Conservation (phyloP, 2,888 invertebrate genomes). For the Holacanthella duospinosa region DNA sequence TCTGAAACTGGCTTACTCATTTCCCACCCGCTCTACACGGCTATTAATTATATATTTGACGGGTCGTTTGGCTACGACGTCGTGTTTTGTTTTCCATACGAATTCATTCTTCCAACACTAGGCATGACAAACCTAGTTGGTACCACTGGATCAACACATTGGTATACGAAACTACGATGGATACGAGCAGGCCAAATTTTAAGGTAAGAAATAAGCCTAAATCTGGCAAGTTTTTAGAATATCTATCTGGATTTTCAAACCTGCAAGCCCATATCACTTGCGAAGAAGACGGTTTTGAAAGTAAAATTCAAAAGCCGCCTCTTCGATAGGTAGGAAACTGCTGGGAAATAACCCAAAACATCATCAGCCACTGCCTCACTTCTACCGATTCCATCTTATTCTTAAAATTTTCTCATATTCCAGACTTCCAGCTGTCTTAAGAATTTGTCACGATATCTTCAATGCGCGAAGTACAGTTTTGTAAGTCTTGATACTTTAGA, state of each 20-base stretch:
- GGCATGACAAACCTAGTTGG: slow-evolving; percentile 17
- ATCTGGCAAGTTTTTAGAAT: too few relatives aligned
- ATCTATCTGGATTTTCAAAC: too few relatives aligned
- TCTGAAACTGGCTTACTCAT: slow-evolving; percentile 22
- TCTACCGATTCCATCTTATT: too few relatives aligned
- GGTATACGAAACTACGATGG: slow-evolving; percentile 29
- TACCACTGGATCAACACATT: slow-evolving; percentile 17
- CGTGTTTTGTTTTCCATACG: slow-evolving; percentile 21
- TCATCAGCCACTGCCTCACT: too few relatives aligned
- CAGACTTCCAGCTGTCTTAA: slow-evolving; percentile 23
- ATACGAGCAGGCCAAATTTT: slow-evolving; percentile 22
- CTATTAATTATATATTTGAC: slow-evolving; percentile 20
- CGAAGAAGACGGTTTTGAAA: too few relatives aligned
- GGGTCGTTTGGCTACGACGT: slow-evolving; percentile 27
- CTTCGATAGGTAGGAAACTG: too few relatives aligned
- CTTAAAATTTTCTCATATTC: not conserved
- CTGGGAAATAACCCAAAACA: too few relatives aligned
- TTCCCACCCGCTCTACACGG: slow-evolving; percentile 28
- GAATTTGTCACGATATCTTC: slow-evolving; percentile 27
- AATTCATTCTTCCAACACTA: slow-evolving; percentile 17
- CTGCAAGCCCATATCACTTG: too few relatives aligned
- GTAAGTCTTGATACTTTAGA: slow-evolving; percentile 14
- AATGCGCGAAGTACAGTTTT: slow-evolving; percentile 18
- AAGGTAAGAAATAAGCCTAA: too few relatives aligned
- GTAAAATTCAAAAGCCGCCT: too few relatives aligned